Evolutionary conservation across 2,888 invertebrate genomes (phyloP).

Genomic region (Furcula furcula): DNA sequence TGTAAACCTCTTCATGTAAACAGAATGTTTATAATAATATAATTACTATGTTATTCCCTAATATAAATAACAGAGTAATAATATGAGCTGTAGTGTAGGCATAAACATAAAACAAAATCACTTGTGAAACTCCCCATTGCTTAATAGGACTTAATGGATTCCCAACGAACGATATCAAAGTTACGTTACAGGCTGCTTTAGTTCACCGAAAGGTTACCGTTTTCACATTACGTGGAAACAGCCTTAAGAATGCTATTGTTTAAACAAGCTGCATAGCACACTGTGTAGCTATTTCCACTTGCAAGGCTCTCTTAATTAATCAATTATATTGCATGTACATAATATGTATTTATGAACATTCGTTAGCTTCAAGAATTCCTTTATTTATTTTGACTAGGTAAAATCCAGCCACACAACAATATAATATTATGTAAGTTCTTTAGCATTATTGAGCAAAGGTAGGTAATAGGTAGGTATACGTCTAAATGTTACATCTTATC

Average conservation of each 20-base stretch:
- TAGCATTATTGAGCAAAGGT: too few relatives aligned
- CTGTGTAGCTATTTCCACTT: conserved; percentile 27
- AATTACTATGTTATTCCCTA: too few relatives aligned
- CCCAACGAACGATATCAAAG: conserved; percentile 22
- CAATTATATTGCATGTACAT: conserved; percentile 16
- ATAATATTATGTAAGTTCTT: too few relatives aligned
- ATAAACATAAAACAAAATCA: conserved; percentile 20
- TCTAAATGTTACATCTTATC: too few relatives aligned
- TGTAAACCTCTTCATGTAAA: too few relatives aligned
- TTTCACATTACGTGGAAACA: conserved; percentile 32
- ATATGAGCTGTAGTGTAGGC: background rate
- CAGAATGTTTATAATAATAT: too few relatives aligned
- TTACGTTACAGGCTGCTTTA: conserved; percentile 19
- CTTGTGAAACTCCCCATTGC: conserved; percentile 11
- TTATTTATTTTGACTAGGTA: conserved; percentile 6
- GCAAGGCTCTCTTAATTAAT: conserved; percentile 30
- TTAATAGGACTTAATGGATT: conserved; percentile 17
- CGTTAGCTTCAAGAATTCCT: conserved; percentile 12
- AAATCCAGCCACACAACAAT: too few relatives aligned
- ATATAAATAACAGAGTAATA: too few relatives aligned
- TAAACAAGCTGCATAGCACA: conserved; percentile 22
- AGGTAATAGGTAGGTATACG: too few relatives aligned
- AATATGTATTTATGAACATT: background rate
- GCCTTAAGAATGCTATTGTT: conserved; percentile 33
- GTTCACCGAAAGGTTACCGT: conserved; percentile 30